These are phyloP conservation scores for Aspidiotus destructor DNA, from an alignment of 2,888 invertebrate genomes.

Conservation along the genomic window DNA sequence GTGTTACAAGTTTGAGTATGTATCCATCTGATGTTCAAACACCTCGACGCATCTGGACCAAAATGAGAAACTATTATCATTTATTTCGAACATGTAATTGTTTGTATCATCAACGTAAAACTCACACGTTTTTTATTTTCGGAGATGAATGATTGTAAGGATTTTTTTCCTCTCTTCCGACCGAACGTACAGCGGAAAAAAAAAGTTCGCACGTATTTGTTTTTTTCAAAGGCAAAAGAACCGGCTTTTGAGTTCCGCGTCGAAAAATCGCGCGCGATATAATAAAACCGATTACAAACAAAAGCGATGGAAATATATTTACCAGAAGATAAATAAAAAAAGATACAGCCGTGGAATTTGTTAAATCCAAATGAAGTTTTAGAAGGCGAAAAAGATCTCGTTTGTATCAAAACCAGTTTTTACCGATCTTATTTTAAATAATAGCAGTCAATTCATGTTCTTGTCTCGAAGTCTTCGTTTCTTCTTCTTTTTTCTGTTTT, in stretches of 20 bases:
- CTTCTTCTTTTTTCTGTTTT: slow-evolving; percentile 2
- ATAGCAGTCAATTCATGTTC: slow-evolving; percentile 32
- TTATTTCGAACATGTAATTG: too few species aligned
- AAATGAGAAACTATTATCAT: too few species aligned
- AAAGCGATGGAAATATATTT: slow-evolving; percentile 7
- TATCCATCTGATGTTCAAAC: too few species aligned
- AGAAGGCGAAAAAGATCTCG: slow-evolving; percentile 30
- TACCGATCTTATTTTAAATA: slow-evolving; percentile 32
- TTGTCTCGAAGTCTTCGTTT: slow-evolving; percentile 28
- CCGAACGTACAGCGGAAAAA: background rate
- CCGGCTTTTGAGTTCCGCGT: background rate
- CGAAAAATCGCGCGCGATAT: slow-evolving; percentile 9
- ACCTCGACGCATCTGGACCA: too few species aligned
- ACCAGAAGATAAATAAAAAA: slow-evolving; percentile 27
- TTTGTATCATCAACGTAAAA: too few species aligned
- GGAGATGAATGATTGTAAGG: too few species aligned
- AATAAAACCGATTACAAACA: slow-evolving; percentile 18
- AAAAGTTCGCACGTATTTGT: background rate
- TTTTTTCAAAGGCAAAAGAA: slow-evolving; percentile 1
- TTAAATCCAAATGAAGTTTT: slow-evolving; percentile 28
- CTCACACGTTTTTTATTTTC: too few species aligned
- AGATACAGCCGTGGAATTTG: slow-evolving; percentile 24
- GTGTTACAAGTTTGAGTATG: too few species aligned
- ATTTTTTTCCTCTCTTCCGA: too few species aligned
- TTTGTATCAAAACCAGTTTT: slow-evolving; percentile 32